Evolutionary conservation across 2,888 invertebrate species (phyloP).

Genomic region (Alcis repandata): DNA sequence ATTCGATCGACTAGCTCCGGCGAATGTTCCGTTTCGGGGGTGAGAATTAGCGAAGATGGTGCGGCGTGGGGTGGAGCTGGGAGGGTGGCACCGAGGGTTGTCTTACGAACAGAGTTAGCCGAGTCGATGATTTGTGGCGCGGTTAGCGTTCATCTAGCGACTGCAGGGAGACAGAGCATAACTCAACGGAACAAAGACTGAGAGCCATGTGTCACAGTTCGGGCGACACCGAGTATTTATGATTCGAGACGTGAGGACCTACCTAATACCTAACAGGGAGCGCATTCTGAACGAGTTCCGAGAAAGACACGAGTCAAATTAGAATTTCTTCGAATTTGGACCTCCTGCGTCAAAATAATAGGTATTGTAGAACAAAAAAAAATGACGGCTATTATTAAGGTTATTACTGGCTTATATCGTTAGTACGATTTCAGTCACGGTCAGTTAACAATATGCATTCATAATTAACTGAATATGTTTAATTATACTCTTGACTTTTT

Average conservation of each 20-base stretch:
- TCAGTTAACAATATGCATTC: constrained; percentile 55
- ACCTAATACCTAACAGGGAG: constrained; percentile 28
- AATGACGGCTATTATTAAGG: not conserved
- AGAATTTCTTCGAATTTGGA: constrained; percentile 53
- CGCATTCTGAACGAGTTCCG: constrained; percentile 44
- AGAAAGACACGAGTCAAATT: constrained; percentile 57
- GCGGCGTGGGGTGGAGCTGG: constrained; percentile 46
- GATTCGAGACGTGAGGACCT: constrained; percentile 37
- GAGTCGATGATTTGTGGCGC: constrained; percentile 77
- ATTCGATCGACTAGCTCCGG: constrained; percentile 58
- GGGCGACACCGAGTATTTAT: constrained; percentile 54
- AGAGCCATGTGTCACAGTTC: constrained; percentile 61
- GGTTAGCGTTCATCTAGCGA: constrained; percentile 76
- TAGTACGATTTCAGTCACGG: constrained; percentile 43
- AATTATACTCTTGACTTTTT: constrained; percentile 37
- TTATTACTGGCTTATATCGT: not conserved
- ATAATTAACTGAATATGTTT: constrained; percentile 52
- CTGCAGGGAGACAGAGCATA: constrained; percentile 64
- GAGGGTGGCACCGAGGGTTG: constrained; percentile 50
- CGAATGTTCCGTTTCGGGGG: constrained; percentile 64
- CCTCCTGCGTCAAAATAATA: constrained; percentile 29
- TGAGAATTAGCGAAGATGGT: constrained; percentile 69
- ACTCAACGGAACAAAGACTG: constrained; percentile 73
- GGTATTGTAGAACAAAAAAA: not conserved
- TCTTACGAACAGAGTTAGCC: constrained; percentile 72